A percentile compares a stretch with the other conserved stretches of the same genome.
phyloP scores from a whole-genome alignment of 2,797 vertebrate species.

The Esox lucius region DNA sequence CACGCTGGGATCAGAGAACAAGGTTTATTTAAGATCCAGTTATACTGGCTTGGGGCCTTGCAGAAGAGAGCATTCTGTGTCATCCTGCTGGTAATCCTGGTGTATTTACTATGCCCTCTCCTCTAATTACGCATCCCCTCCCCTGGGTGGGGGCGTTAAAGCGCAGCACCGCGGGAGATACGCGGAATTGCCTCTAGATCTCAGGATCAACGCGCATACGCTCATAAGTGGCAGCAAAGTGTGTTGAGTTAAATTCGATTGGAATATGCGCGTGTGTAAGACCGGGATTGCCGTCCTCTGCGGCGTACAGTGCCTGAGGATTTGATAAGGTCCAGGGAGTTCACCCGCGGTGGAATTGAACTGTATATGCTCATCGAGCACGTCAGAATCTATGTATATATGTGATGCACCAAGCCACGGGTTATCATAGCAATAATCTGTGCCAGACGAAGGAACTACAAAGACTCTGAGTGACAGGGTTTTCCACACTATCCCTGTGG shows the following conservation, averaged over 20 bases:
- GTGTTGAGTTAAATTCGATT: background rate
- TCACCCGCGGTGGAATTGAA: constrained; percentile 28
- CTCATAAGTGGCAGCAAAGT: background rate
- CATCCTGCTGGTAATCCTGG: constrained; percentile 12
- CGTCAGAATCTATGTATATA: constrained; percentile 32
- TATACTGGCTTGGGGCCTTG: constrained; percentile 16
- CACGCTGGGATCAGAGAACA: background rate
- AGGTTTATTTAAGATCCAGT: constrained; percentile 15
- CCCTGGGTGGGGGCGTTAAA: background rate
- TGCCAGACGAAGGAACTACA: background rate
- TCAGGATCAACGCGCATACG: background rate
- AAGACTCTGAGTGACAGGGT: background rate
- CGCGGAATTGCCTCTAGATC: background rate
- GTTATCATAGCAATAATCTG: background rate
- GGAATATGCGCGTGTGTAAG: background rate
- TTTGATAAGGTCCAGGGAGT: constrained; percentile 13
- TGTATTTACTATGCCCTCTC: constrained; percentile 3
- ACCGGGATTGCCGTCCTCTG: background rate
- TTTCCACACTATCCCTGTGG: background rate
- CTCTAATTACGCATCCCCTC: constrained; percentile 19
- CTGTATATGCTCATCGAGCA: constrained; percentile 32
- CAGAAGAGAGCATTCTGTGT: constrained; percentile 8
- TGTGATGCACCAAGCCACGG: constrained; percentile 34
- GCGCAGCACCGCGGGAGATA: background rate
- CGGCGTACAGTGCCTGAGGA: background rate